A percentile compares a stretch with the other conserved stretches of the same genome.
Evolutionary conservation across 2,113 vertebrate genomes (phyloP).

Genomic region (Semicossyphus pulcher): DNA sequence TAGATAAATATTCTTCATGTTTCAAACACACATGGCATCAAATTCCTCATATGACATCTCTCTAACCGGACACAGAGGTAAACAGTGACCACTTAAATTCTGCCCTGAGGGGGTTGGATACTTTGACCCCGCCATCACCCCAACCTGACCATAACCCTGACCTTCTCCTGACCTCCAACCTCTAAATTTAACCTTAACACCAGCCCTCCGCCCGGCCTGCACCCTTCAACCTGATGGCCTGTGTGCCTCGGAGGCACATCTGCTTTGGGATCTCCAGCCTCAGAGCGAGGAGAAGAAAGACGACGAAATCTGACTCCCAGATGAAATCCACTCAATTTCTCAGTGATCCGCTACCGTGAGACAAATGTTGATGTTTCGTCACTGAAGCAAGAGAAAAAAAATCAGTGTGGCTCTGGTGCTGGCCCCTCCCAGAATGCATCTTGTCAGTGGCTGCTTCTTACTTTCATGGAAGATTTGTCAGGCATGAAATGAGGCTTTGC

Average conservation of each 20-base stretch:
- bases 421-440: constrained; percentile 47
- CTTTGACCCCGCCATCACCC: constrained; percentile 74
- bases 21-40: not conserved
- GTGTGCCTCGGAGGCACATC: constrained; percentile 78
- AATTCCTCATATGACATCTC: constrained; percentile 5
- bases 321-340: constrained; percentile 69
- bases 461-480: constrained; percentile 21
- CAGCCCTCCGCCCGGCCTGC: constrained; percentile 65
- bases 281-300: constrained; percentile 52
- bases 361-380: constrained; percentile 71
- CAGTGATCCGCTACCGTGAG: constrained; percentile 70
- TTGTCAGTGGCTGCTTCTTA: not conserved
- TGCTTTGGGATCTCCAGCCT: constrained; percentile 66
- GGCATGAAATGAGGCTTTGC: constrained; percentile 38
- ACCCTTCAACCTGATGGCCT: constrained; percentile 67
- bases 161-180: constrained; percentile 74
- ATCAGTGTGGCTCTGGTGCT: not conserved
- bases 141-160: constrained; percentile 81
- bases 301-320: constrained; percentile 63
- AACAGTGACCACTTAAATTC: constrained; percentile 67
- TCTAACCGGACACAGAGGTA: constrained; percentile 56
- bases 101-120: constrained; percentile 64
- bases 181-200: constrained; percentile 83
- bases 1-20: not conserved
- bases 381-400: constrained; percentile 41